A percentile compares a stretch with the other conserved stretches of the same genome.
phyloP scores from a whole-genome alignment of 2,113 vertebrate genomes.

The Gymnocephalus cernua region DNA sequence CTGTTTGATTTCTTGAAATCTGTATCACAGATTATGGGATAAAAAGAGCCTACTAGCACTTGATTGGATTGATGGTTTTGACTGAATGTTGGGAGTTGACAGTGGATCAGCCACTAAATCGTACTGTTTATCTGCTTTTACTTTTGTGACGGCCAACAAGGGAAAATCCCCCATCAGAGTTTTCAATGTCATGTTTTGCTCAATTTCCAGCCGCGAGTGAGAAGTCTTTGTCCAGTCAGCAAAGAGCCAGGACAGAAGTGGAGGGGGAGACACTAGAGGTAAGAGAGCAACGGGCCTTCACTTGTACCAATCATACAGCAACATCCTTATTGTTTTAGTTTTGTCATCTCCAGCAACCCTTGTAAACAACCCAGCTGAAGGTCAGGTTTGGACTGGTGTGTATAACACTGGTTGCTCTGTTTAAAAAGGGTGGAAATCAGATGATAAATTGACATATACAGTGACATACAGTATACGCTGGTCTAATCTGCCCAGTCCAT shows the following conservation, averaged over 20 bases:
- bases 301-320: neutral
- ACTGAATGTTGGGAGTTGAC: neutral
- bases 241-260: constrained; percentile 26
- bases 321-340: neutral
- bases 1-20: neutral
- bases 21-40: neutral
- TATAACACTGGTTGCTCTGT: neutral
- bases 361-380: neutral
- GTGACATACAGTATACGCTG: neutral
- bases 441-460: neutral
- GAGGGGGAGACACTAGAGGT: constrained; percentile 72
- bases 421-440: neutral
- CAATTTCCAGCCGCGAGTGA: constrained; percentile 66
- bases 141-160: neutral
- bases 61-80: neutral
- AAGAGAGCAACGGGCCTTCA: neutral
- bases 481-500: neutral
- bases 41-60: neutral
- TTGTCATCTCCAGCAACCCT: neutral
- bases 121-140: neutral
- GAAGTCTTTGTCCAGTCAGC: constrained; percentile 54
- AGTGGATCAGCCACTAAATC: neutral
- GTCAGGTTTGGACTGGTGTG: neutral
- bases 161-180: neutral
- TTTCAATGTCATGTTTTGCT: constrained; percentile 8